Evolutionary conservation across 2,113 vertebrate genomes (phyloP).

Genomic region (Sterrhoptilus dennistouni): DNA sequence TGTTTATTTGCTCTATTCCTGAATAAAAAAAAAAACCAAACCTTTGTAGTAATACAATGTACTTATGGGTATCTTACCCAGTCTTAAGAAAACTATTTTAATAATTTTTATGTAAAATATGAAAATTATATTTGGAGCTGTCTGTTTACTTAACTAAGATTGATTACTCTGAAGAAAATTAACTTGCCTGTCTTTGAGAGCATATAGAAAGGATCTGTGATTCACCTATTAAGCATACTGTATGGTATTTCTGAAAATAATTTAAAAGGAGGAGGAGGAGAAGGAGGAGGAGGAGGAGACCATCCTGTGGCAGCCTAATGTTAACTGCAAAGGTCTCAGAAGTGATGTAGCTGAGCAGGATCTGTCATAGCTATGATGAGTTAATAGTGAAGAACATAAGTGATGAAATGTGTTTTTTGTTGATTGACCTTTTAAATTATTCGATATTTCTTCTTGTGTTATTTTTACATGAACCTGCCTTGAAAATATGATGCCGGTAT

Average conservation of each 20-base stretch:
- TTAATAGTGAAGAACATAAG: conserved; percentile 12
- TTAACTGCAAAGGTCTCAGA: neutral
- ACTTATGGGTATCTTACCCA: neutral
- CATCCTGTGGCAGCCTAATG: neutral
- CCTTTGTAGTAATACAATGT: neutral
- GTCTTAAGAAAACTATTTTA: neutral
- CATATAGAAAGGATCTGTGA: neutral
- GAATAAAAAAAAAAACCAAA: neutral
- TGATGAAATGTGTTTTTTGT: neutral
- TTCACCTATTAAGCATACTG: neutral
- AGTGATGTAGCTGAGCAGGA: neutral
- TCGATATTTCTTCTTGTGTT: conserved; percentile 15
- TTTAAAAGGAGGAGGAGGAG: neutral
- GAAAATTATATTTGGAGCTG: neutral
- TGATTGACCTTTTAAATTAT: conserved; percentile 25
- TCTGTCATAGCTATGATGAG: conserved; percentile 40
- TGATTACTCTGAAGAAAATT: neutral
- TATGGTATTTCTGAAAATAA: conserved; percentile 38
- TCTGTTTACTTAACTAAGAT: neutral
- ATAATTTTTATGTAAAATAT: neutral
- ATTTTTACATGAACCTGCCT: conserved; percentile 35
- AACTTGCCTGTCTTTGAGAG: neutral
- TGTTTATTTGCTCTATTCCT: neutral
- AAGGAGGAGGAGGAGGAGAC: neutral
- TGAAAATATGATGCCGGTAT: neutral